phyloP scores from a whole-genome alignment of 2,113 vertebrate genomes.

The Hystrix brachyura region DNA sequence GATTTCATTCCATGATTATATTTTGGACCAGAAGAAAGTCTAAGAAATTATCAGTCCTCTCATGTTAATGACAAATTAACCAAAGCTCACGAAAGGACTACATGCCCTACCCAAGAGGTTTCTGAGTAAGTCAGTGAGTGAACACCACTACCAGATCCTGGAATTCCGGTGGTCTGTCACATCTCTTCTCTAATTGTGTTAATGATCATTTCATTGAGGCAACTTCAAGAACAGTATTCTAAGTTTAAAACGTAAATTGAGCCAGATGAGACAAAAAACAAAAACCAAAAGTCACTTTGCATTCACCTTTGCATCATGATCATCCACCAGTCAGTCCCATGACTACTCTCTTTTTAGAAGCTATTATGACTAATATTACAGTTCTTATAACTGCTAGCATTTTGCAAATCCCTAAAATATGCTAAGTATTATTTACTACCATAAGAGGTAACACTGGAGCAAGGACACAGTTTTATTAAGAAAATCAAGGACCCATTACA shows the following conservation, averaged over 20 bases:
- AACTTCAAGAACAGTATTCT: neutral
- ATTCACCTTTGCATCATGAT: neutral
- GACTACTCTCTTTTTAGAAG: conserved; percentile 11
- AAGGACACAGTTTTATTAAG: conserved; percentile 60
- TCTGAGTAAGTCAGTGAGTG: neutral
- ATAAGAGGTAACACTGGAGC: neutral
- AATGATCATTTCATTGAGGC: neutral
- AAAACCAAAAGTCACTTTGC: conserved; percentile 9
- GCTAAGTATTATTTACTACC: conserved; percentile 15
- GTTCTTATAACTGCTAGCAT: conserved; percentile 44
- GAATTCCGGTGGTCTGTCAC: neutral
- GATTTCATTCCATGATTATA: neutral
- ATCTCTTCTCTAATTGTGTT: neutral
- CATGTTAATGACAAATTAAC: conserved; percentile 37
- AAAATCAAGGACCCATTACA: conserved; percentile 20
- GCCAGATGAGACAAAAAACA: neutral
- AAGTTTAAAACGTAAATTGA: conserved; percentile 31
- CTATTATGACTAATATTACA: neutral
- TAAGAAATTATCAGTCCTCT: conserved; percentile 11
- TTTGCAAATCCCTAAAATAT: conserved; percentile 57
- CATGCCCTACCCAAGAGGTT: neutral
- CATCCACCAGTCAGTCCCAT: neutral
- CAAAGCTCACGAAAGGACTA: neutral
- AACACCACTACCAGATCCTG: neutral
- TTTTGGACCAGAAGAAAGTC: neutral